Base-by-base conservation (phyloP, 2,888 invertebrate species). In the Perithous albicinctus region DNA sequence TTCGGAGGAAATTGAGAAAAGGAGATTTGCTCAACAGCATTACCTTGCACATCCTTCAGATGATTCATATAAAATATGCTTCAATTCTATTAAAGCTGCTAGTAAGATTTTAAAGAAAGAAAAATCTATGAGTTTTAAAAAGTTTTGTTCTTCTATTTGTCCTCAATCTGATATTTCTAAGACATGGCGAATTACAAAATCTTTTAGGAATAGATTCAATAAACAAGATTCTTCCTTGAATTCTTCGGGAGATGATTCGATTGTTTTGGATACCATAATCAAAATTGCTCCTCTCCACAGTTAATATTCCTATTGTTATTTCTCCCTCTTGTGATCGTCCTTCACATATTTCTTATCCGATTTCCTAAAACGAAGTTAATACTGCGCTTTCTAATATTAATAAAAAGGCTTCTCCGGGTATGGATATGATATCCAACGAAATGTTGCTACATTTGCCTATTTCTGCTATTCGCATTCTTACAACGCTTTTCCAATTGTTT, bases 81-180 rank as follows among this genome's bases (percentile, higher is more conserved):
- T 64, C 6, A 6, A 26, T 15, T 20, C 64, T 1, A 20, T 23
- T 15, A 29, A 46, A 6, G 7, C n/a, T 6, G 64, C 64, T 0
- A 46, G 8, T 6, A 46, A 64, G 29, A 26, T 26, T 2, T 26
- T 64, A 7, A 64, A 46, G 15, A 46, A 64, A 26, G 15, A 12
- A 15, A 64, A 64, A 46, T 1, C 6, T 1, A n/a, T 23, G 0
- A 15, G 46, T 29, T 64, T 64, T 6, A 46, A 64, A 64, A 64
- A 43, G 46, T 64, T 46, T 1, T 46, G 64, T 15, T n/a, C 43
- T 7, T 15, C 64, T 0, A 6, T 64, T 0, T 46, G 46, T 8
- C 64, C 64, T 0, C 64, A 64, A 64, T n/a, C n/a, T 20, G 15
- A 64, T 46, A 15, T 64, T n/a, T 12, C 43, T 15, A 64, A 43